Conservation (phyloP, 2,888 invertebrate species). For the Cantharis rufa region DNA sequence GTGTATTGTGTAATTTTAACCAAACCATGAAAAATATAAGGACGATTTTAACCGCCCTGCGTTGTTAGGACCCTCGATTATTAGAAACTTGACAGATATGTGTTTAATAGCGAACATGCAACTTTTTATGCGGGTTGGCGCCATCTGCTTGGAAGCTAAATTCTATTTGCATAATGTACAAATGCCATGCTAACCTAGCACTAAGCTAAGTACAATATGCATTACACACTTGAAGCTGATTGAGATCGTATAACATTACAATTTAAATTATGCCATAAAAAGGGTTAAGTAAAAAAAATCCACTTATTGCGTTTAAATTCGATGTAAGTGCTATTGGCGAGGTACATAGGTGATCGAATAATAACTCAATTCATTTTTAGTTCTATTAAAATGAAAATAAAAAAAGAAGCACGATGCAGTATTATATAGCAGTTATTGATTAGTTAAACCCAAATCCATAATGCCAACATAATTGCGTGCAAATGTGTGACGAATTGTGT, state of each 20-base stretch:
- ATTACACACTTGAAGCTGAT: slow-evolving; percentile 49
- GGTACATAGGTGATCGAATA: not conserved
- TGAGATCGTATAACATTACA: slow-evolving; percentile 49
- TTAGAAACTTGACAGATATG: slow-evolving; percentile 39
- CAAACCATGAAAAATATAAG: slow-evolving; percentile 33
- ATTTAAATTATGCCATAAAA: slow-evolving; percentile 40
- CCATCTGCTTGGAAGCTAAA: slow-evolving; percentile 43
- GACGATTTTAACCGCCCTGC: slow-evolving; percentile 27
- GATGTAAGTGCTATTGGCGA: not conserved
- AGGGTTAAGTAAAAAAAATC: not conserved
- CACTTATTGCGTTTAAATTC: slow-evolving; percentile 7
- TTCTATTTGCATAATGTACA: slow-evolving; percentile 50
- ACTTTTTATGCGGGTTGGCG: slow-evolving; percentile 39
- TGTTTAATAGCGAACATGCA: slow-evolving; percentile 43
- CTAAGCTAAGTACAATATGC: slow-evolving; percentile 44
- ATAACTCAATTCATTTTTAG: not conserved
- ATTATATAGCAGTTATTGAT: not conserved
- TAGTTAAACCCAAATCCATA: not conserved
- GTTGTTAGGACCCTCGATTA: slow-evolving; percentile 20
- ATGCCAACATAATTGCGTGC: not conserved
- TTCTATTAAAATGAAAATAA: not conserved
- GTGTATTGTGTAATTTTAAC: not conserved
- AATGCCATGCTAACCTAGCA: slow-evolving; percentile 48
- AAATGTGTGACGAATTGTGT: not conserved
- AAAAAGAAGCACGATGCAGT: not conserved